Evolutionary conservation across 2,888 invertebrate genomes (phyloP), one percentile per base, ranked within the genome.

Genomic region (Acanthosoma haemorrhoidale): DNA sequence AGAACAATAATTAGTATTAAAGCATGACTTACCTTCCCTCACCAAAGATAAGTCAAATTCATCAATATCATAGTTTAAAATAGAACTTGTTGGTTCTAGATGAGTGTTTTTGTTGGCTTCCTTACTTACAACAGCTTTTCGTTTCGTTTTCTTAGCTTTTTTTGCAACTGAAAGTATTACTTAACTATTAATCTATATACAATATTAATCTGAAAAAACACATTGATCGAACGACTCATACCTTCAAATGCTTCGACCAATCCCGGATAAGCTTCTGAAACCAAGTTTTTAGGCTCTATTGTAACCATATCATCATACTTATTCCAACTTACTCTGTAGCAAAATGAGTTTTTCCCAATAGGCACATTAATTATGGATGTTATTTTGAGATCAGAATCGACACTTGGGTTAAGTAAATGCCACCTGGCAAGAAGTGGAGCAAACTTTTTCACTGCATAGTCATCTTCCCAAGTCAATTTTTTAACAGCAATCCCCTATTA

Each of bases 361-460:
- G 68, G 70, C 16, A 68, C 68, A 0, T 70, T 63, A 25, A 70
- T 18, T 16, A 72, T 72, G 9, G 63, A 43, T 13, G 67, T 34
- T 21, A 72, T 41, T 8, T 32, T 38, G 25, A 72, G 61, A 31
- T 70, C 70, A 15, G 60, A 68, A 2, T 61, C 63, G 13, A 41
- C 29, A 11, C 70, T 73, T 31, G 70, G 76, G 80, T 85, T 82
- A 72, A 84, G 78, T 29, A 89, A 79, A 77, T 91, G 90, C 91
- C 91, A 92, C 75, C 91, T 84, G 0, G 90, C 90, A 21, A 89
- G 78, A 51, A 93, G 78, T 0, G 91, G 90, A 70, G 92, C 81
- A 75, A 91, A 87, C 79, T 92, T 92, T 76, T 88, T 87, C 73
- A 91, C 87, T 39, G 88, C 84, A 78, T 92, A 92, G 32, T 87